A percentile compares a stretch with the other conserved stretches of the same genome.
phyloP scores from a whole-genome alignment of 2,888 invertebrate genomes.

The Galeruca laticollis region DNA sequence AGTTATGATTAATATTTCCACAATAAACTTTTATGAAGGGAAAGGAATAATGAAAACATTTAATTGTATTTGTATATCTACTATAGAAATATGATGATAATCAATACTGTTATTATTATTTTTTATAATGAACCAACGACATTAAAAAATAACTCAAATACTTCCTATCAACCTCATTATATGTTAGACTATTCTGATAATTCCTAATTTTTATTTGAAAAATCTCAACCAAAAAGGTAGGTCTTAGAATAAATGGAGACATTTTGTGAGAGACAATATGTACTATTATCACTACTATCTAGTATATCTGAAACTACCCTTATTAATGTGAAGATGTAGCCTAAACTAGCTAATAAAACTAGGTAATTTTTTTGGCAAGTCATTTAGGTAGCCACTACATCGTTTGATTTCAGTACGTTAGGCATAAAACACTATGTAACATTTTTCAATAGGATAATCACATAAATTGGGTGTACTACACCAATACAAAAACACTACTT shows the following conservation, averaged over 20 bases:
- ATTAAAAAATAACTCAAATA: background rate
- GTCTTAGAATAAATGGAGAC: conserved; percentile 39
- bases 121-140: background rate
- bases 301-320: conserved; percentile 45
- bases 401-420: background rate
- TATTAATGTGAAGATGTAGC: conserved; percentile 52
- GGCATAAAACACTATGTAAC: too few species aligned
- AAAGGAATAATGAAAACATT: too few species aligned
- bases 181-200: background rate
- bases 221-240: conserved; percentile 34
- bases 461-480: too few species aligned
- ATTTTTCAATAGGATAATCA: too few species aligned
- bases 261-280: conserved; percentile 50
- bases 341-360: conserved; percentile 50
- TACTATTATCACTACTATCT: conserved; percentile 51
- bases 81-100: too few species aligned
- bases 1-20: too few species aligned
- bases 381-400: background rate
- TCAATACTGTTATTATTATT: too few species aligned
- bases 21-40: too few species aligned
- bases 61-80: too few species aligned
- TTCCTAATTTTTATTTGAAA: background rate
- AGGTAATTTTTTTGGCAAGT: conserved; percentile 48
- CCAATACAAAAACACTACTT: too few species aligned
- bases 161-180: background rate